Percentiles rank a stretch among this genome's conserved stretches.
phyloP scores from a whole-genome alignment of 2,797 vertebrate genomes.

The Anniella stebbinsi region DNA sequence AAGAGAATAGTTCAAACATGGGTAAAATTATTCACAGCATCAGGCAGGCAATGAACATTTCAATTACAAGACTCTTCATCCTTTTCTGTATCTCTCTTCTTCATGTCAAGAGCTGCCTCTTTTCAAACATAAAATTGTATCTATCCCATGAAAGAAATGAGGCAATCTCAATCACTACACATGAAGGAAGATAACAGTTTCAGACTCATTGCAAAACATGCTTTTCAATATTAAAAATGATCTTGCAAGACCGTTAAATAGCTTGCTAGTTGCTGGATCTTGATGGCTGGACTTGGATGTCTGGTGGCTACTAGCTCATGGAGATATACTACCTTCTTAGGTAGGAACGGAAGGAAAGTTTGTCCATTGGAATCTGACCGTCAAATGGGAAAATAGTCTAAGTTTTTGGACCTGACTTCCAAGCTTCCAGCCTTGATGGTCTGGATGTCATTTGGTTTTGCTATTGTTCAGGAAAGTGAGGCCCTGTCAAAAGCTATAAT shows the following conservation, averaged over 20 bases:
- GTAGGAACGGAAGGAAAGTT: not conserved
- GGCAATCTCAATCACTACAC: constrained; percentile 12
- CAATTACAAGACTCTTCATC: not conserved
- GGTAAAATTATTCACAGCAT: constrained; percentile 35
- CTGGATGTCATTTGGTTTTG: not conserved
- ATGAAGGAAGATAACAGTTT: constrained; percentile 16
- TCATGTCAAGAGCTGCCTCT: not conserved
- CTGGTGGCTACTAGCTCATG: too few species aligned
- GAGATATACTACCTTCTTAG: not conserved
- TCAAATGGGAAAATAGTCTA: not conserved
- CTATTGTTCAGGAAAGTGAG: too few species aligned
- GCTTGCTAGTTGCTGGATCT: not conserved
- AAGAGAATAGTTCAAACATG: constrained; percentile 40
- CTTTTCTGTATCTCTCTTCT: constrained; percentile 29
- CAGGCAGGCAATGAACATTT: constrained; percentile 32
- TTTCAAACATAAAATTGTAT: not conserved
- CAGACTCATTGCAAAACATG: not conserved
- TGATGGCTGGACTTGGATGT: too few species aligned
- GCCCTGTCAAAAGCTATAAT: not conserved
- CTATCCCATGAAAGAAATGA: constrained; percentile 34
- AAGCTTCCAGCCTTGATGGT: not conserved
- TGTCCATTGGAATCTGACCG: not conserved
- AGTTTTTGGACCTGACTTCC: not conserved
- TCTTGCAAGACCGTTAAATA: not conserved
- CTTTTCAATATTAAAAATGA: not conserved